Percentiles rank a stretch among this genome's conserved stretches.
These are phyloP conservation scores for Blastomussa wellsi DNA, from an alignment of 92 coral and sea anemone genomes.

Conservation along the genomic window DNA sequence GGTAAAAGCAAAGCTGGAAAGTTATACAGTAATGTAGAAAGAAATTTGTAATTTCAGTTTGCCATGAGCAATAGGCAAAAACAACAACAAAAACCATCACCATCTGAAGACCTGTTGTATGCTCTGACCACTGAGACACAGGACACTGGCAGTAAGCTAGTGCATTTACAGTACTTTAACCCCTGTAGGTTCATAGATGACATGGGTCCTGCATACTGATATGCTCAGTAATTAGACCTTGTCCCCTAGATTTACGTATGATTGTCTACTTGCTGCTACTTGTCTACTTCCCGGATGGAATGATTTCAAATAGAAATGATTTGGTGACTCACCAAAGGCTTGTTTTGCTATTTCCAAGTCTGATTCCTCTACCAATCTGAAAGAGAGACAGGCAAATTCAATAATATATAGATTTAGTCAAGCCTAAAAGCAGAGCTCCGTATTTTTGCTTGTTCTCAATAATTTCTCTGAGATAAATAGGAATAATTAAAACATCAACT, in stretches of 20 bases:
- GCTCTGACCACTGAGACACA: neutral
- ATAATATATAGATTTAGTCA: no score
- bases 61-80: neutral
- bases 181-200: no score
- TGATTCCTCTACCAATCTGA: constrained; percentile 91
- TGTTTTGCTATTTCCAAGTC: constrained; percentile 92
- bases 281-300: neutral
- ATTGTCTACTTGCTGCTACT: neutral
- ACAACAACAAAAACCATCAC: no score
- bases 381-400: constrained; percentile 3
- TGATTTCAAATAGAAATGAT: neutral
- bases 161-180: neutral
- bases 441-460: no score
- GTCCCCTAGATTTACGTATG: neutral
- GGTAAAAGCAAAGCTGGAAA: no score
- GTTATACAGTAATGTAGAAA: no score
- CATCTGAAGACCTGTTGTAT: neutral
- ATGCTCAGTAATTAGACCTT: no score
- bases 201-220: no score
- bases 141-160: neutral
- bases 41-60: neutral
- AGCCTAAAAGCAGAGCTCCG: no score
- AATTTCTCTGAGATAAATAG: no score
- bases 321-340: constrained; percentile 83
- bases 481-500: no score